Evolutionary conservation across 1,140 invertebrate species (phyloP), one percentile per base, ranked within the genome.

Genomic region (Temnothorax nylanderi): DNA sequence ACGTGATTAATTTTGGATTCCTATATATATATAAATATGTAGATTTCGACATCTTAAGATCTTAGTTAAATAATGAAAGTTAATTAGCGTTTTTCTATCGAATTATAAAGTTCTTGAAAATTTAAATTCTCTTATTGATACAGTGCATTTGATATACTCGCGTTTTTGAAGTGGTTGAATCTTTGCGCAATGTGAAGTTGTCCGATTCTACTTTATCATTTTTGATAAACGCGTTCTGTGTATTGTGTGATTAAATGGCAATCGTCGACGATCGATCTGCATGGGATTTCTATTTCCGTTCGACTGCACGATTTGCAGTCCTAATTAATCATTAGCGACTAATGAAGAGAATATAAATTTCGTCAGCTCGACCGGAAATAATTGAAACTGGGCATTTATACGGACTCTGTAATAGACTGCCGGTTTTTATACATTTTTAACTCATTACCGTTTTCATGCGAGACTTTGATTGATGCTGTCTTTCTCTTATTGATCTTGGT

Each of bases 311-410:
- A 56, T 84, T 74, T 62, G 44, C 80, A 60, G 37, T 10, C 16
- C 18, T 47, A 56, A 84, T 75, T 8, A 21, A 41, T 80, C 47
- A n/a, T 37, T 7, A 26, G 47, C 5, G 49, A 74, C 16, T 41
- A 32, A 71, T 49, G n/a, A 34, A 18, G 10, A 21, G 8, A 77
- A 37, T 75, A 65, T 58, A 44, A 74, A 87, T 41, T 71, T 78
- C 85, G 82, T 76, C 65, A 72, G 65, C 51, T 87, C 56, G 85
- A 82, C 76, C 78, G 62, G 72, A 85, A 84, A 85, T 85, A 32
- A 85, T 78, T 18, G 41, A 65, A 91, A 91, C 87, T 90, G 90
- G 88, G 90, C 90, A 90, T 91, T 90, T 81, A 84, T n/a, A 60
- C 26, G 69, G 67, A 75, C 47, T 49, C 21, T 81, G 21, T 84